Base-by-base conservation (phyloP, 2,888 invertebrate species). In the Xylota segnis region DNA sequence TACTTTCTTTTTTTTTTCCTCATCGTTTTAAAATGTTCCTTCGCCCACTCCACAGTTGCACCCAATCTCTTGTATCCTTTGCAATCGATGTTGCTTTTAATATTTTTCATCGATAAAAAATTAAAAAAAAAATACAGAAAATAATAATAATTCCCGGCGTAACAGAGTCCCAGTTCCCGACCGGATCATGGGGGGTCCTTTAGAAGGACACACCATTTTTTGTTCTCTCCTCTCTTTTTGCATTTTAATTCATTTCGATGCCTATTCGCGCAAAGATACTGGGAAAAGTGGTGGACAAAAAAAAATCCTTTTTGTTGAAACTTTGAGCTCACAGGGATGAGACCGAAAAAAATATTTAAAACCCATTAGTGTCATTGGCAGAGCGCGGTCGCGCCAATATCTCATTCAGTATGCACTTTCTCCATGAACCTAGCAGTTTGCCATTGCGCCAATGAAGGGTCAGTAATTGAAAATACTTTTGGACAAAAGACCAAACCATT, bases 61-160 rank as follows among this genome's bases (percentile, higher is more conserved):
- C 12, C 14, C 40, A 12, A 12, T 23, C 34, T 32, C 12, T 43
- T 43, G 32, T 45, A 65, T 45, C 34, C 59, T 34, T 65, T 23
- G 47, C 32, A 61, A 68, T 77, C 86, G 76, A 86, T 86, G 76
- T 68, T 76, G 72, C 82, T 86, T 27, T 77, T 34, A 77, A 72
- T 82, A 68, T 82, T 77, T 82, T 86, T 68, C 61, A 56, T 40
- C 65, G 45, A 56, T 59, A 32, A 70, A 18, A 75, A 70, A 58
- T 61, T 59, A 29, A 58, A 58, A 45, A 59, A 71, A 58, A 23
- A 58, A 58, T 47, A n/a, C 18, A n/a, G 34, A 52, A 16, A 7
- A 37, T 18, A 47, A 43, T 43, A 43, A 43, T 14, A 43, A 43
- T 14, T 12, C 37, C 37, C 37, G n/a, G 40, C 40, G 37, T 16